Base-by-base conservation (phyloP, 2,797 vertebrate species). In the Chelidonichthys spinosus region DNA sequence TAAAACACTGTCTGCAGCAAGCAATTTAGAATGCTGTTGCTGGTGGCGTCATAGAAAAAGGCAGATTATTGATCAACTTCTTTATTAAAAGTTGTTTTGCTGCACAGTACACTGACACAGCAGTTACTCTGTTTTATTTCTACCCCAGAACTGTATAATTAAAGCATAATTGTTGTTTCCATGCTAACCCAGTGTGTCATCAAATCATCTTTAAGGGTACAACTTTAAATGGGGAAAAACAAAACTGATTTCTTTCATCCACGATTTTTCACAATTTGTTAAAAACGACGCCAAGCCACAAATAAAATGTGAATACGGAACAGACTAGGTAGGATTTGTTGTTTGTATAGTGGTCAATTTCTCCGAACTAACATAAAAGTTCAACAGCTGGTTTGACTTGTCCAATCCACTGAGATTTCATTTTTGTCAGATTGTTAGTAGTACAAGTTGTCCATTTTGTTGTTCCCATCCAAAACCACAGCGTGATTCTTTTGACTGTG, bases 361-460 rank as follows among this genome's bases (percentile, higher is more conserved):
- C 53, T 65, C 55, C 44, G 32, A 62, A 77, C 63, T 43, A 43
- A 62, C n/a, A 17, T 32, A 32, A 39, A 62, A 74, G 66, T 64
- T 74, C 59, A 78, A 55, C 81, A 80, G 72, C 71, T 85, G 72
- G 78, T 78, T 81, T 78, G 61, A 56, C 32, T 74, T 53, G 47
- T 61, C 4, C 18, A 44, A 17, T 68, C 40, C 63, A 66, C 8
- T 40, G 5, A 40, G 25, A 59, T 52, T 43, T 36, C 3, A 8
- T 46, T 59, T 49, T 44, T 50, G 33, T 47, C 36, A 18, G 14
- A 47, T 35, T 68, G 68, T 64, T 55, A 58, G 62, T 35, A 50
- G 37, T 7, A 40, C n/a, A 13, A 53, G 44, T 52, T 50, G 32
- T 63, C 18, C 10, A 13, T 39, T 54, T 53, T 32, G 11, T 76